phyloP scores from a whole-genome alignment of 2,888 invertebrate genomes.

The Pardosa pseudoannulata region DNA sequence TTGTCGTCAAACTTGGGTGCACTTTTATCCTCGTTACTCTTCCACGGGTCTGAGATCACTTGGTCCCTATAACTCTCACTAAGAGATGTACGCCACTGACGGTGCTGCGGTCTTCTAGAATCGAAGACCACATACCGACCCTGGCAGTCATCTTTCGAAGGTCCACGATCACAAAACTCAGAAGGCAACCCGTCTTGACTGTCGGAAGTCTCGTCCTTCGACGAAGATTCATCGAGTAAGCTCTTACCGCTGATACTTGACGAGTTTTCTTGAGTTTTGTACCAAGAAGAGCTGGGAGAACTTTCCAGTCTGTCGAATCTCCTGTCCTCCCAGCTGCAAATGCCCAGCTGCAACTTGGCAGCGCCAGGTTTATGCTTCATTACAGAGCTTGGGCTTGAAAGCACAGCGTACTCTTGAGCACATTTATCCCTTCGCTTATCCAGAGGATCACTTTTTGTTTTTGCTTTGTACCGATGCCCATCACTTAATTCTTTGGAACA shows the following conservation, averaged over 20 bases:
- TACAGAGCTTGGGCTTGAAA: slow-evolving; percentile 64
- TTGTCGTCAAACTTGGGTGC: slow-evolving; percentile 18
- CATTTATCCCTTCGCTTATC: slow-evolving; percentile 53
- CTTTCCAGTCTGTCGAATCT: slow-evolving; percentile 3
- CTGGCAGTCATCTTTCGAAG: slow-evolving; percentile 30
- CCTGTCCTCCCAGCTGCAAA: slow-evolving; percentile 45
- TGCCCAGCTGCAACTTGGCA: slow-evolving; percentile 35
- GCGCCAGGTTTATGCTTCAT: slow-evolving; percentile 56
- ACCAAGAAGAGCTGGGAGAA: slow-evolving; percentile 4
- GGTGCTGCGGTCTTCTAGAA: slow-evolving; percentile 20
- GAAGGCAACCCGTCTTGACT: slow-evolving; percentile 43
- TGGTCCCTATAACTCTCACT: slow-evolving; percentile 67
- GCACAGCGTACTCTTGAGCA: slow-evolving; percentile 55
- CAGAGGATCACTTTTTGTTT: slow-evolving; percentile 62
- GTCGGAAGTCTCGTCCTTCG: slow-evolving; percentile 44
- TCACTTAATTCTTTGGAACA: background rate
- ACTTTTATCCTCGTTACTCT: background rate
- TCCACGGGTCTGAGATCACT: slow-evolving; percentile 28
- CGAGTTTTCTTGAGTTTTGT: slow-evolving; percentile 37
- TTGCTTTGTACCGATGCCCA: slow-evolving; percentile 50
- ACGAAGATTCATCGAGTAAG: slow-evolving; percentile 42
- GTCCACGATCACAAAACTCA: slow-evolving; percentile 54
- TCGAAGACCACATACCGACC: slow-evolving; percentile 58
- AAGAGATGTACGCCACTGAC: slow-evolving; percentile 37
- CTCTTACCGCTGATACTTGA: slow-evolving; percentile 52